These are phyloP conservation scores for Acrobasis repandana DNA, from an alignment of 2,888 invertebrate species.

Conservation along the genomic window DNA sequence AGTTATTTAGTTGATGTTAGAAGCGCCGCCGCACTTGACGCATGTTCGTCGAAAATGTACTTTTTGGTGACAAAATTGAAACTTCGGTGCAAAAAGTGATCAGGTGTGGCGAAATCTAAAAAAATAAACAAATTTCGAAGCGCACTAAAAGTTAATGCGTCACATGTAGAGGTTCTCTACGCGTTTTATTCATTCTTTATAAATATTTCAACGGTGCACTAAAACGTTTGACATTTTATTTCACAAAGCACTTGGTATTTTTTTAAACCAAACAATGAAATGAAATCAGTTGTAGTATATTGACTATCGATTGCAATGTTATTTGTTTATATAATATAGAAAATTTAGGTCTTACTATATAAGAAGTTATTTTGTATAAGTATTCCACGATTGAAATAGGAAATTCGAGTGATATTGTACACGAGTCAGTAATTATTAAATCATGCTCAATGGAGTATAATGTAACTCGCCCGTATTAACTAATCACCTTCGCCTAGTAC, in stretches of 20 bases:
- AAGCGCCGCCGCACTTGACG: too few relatives aligned
- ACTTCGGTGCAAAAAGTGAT: too few relatives aligned
- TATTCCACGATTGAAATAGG: background rate
- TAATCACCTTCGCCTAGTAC: too few relatives aligned
- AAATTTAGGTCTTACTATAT: background rate
- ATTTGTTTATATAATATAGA: background rate
- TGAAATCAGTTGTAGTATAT: slow-evolving; percentile 6
- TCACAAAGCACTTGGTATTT: slow-evolving; percentile 3
- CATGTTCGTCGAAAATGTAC: too few relatives aligned
- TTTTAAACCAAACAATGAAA: background rate
- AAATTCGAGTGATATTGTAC: slow-evolving; percentile 10
- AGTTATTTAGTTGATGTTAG: too few relatives aligned
- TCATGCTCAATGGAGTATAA: background rate
- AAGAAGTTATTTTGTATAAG: background rate
- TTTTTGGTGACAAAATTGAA: too few relatives aligned
- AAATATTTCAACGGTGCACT: background rate
- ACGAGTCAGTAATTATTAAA: background rate
- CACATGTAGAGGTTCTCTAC: too few relatives aligned
- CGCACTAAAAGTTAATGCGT: too few relatives aligned
- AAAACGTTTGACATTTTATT: background rate
- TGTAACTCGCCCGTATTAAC: too few relatives aligned
- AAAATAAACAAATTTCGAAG: too few relatives aligned
- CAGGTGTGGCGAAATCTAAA: too few relatives aligned
- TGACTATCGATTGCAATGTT: background rate
- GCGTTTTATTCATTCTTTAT: too few relatives aligned